Evolutionary conservation across 2,113 vertebrate genomes (phyloP).

Genomic region (Hucho hucho): DNA sequence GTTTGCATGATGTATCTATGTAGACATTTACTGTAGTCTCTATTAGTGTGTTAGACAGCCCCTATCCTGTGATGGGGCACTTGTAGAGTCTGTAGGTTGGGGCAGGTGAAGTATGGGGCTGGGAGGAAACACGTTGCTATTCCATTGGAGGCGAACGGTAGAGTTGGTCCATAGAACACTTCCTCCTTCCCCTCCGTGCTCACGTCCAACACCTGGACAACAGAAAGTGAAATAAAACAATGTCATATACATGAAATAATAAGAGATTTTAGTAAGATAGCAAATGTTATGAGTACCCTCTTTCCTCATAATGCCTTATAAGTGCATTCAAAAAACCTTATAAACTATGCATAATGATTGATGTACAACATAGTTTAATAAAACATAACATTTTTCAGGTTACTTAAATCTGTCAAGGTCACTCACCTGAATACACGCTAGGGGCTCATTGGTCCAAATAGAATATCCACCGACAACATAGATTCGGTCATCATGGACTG

Average conservation of each 20-base stretch:
- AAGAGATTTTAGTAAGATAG: neutral
- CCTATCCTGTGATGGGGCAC: constrained; percentile 95
- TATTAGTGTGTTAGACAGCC: constrained; percentile 67
- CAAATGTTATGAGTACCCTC: neutral
- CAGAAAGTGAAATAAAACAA: constrained; percentile 10
- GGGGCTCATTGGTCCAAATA: constrained; percentile 98
- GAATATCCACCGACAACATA: constrained; percentile 98
- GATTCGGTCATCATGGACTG: constrained; percentile 92
- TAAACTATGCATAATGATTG: neutral
- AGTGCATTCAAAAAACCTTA: too few relatives aligned
- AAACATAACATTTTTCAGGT: neutral
- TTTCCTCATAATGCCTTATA: too few relatives aligned
- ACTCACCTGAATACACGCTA: constrained; percentile 96
- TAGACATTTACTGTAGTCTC: neutral
- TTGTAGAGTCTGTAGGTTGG: constrained; percentile 93
- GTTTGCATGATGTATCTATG: neutral
- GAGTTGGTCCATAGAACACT: constrained; percentile 93
- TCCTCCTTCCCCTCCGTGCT: constrained; percentile 94
- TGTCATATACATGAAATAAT: too few relatives aligned
- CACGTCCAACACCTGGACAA: constrained; percentile 86
- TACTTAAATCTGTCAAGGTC: neutral
- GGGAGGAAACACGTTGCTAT: constrained; percentile 93
- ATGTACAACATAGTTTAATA: neutral
- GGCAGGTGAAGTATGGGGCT: constrained; percentile 90
- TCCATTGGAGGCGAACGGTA: constrained; percentile 95